Evolutionary conservation across 2,888 invertebrate species (phyloP).

Genomic region (Euplagia quadripunctaria): DNA sequence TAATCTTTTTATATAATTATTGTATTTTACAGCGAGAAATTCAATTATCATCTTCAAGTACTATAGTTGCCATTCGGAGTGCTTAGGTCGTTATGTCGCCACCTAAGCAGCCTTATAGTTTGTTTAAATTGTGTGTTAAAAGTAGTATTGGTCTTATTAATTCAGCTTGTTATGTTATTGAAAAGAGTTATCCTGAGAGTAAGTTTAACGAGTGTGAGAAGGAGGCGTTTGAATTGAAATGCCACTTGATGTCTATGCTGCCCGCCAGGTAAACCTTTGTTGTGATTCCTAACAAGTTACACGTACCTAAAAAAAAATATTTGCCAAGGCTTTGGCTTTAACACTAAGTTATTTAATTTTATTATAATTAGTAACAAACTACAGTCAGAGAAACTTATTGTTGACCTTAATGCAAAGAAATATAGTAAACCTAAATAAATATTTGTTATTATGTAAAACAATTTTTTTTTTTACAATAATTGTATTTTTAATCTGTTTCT

Average conservation of each 20-base stretch:
- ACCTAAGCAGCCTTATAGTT: constrained; percentile 78
- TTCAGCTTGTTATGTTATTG: constrained; percentile 79
- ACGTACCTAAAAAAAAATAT: neutral
- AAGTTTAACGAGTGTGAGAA: constrained; percentile 73
- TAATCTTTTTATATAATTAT: constrained; percentile 19
- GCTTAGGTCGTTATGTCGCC: constrained; percentile 72
- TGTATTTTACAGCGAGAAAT: constrained; percentile 14
- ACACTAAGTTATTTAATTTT: neutral
- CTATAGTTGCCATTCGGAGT: constrained; percentile 24
- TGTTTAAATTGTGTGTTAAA: constrained; percentile 77
- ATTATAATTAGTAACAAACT: neutral
- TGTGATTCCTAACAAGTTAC: neutral
- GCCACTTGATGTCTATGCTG: constrained; percentile 73
- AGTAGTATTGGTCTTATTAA: constrained; percentile 78
- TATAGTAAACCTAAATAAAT: neutral
- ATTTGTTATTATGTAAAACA: neutral
- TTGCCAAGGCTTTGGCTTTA: neutral
- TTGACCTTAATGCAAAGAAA: neutral
- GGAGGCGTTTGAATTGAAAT: constrained; percentile 71
- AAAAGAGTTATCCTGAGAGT: constrained; percentile 75
- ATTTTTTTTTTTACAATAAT: neutral
- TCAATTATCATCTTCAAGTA: constrained; percentile 16
- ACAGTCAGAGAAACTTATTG: neutral
- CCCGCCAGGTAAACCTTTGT: constrained; percentile 75
- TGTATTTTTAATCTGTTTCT: neutral